These are phyloP conservation scores for Chouioia cunea DNA, from an alignment of 2,888 invertebrate genomes.

Conservation along the genomic window DNA sequence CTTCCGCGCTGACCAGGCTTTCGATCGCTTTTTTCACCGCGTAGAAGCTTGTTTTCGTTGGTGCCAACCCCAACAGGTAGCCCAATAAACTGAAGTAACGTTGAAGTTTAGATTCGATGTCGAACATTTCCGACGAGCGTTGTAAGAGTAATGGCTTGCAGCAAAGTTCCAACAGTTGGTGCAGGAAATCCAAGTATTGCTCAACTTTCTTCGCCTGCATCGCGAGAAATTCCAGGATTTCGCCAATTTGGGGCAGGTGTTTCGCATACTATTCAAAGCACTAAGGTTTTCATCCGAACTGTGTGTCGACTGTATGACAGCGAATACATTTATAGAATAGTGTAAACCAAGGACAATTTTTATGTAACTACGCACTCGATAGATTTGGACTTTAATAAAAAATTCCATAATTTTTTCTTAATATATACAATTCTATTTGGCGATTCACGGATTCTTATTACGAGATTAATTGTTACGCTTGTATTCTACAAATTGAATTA, in stretches of 20 bases:
- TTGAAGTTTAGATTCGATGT: conserved; percentile 53
- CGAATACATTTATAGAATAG: too few species aligned
- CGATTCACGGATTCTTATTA: too few species aligned
- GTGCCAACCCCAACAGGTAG: conserved; percentile 57
- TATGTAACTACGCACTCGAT: too few species aligned
- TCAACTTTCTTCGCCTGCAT: conserved; percentile 49
- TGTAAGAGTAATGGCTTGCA: conserved; percentile 59
- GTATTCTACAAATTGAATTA: too few species aligned
- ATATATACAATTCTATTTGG: too few species aligned
- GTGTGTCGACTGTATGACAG: too few species aligned
- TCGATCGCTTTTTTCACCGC: conserved; percentile 17
- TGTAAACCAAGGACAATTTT: too few species aligned
- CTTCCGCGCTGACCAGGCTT: neutral
- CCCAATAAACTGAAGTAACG: conserved; percentile 65
- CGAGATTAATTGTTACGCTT: too few species aligned
- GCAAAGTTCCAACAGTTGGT: conserved; percentile 60
- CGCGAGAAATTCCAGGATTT: conserved; percentile 62
- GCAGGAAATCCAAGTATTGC: conserved; percentile 56
- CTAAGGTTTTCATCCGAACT: too few species aligned
- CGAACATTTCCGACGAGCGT: conserved; percentile 59
- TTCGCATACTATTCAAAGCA: conserved; percentile 58
- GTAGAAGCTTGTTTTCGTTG: conserved; percentile 41
- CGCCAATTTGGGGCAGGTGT: conserved; percentile 61
- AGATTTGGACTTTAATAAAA: too few species aligned
- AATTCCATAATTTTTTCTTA: too few species aligned